These are phyloP conservation scores for Solea solea DNA, from an alignment of 2,113 vertebrate genomes.

Conservation along the genomic window DNA sequence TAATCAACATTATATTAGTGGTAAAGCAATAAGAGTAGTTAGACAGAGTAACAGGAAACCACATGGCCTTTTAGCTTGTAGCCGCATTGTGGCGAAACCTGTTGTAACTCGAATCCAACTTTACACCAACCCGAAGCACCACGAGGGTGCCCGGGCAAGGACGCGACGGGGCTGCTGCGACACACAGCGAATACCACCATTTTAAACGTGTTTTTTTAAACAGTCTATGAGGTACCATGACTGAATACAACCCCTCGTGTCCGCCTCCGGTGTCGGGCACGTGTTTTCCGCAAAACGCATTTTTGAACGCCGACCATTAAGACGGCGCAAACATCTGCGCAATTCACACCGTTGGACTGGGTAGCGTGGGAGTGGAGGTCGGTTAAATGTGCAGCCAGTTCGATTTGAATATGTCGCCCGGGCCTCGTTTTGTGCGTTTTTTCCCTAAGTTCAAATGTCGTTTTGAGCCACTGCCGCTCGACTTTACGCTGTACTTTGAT, in stretches of 20 bases:
- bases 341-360: conserved; percentile 3
- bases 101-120: background rate
- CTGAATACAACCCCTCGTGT: background rate
- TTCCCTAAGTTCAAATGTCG: no score
- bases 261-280: background rate
- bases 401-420: conserved; percentile 30
- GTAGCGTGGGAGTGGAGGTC: conserved; percentile 60
- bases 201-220: background rate
- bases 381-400: conserved; percentile 75
- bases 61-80: no score
- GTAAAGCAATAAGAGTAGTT: no score
- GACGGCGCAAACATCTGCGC: conserved; percentile 12
- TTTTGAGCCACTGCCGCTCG: no score
- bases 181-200: no score
- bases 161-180: no score
- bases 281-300: background rate
- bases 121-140: no score
- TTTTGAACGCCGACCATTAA: background rate
- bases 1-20: background rate
- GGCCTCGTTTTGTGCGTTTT: no score
- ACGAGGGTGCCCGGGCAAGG: no score
- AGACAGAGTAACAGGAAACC: no score
- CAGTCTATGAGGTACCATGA: background rate
- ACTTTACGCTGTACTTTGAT: no score
- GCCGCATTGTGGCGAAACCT: no score